Evolutionary conservation across 2,888 invertebrate species (phyloP), one percentile per base, ranked within the genome.

Genomic region (Thecophora atra): DNA sequence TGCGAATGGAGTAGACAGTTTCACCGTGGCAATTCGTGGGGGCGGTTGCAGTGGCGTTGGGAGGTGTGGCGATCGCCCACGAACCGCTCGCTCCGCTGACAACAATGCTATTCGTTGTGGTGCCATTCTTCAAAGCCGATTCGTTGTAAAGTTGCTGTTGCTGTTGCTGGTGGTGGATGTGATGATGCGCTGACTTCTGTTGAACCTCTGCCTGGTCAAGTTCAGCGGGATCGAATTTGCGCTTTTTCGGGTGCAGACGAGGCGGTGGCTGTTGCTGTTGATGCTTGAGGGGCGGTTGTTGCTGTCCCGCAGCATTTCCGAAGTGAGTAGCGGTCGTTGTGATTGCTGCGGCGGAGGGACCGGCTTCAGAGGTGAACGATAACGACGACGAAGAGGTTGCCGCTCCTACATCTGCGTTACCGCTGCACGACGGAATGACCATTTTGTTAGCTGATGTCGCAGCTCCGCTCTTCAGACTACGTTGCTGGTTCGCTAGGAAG

Each of bases 231-330:
- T 86, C 86, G 75, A 87, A 87, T 80, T 87, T 87, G 58, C 98
- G 90, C 88, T 98, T 98, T 88, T 98, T 98, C 72, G 98, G 98
- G 84, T 97, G 91, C 85, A 94, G 95, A 76, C 93, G 89, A 76
- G 85, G 85, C 56, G 79, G 79, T 28, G 78, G 72, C 54, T 77
- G 76, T 60, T 77, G 78, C 42, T 76, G 74, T 90, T 75, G 91
- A 89, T 78, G 88, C 89, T 72, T 88, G 86, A 71, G 80, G 72
- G 79, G 82, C 54, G 81, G 81, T 71, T 80, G 90, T 88, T 97
- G 97, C 87, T 97, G 97, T 21, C 68, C 68, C 8, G 68, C 72
- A 68, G 68, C 68, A 52, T 70, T 72, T 64, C 79, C 72, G 58
- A 73, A 75, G 62, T 74, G 17, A 26, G 72, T 54, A 67, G 73